Percentiles rank a stretch among this genome's conserved stretches.
phyloP scores from a whole-genome alignment of 2,113 vertebrate genomes.

The Bos javanicus region DNA sequence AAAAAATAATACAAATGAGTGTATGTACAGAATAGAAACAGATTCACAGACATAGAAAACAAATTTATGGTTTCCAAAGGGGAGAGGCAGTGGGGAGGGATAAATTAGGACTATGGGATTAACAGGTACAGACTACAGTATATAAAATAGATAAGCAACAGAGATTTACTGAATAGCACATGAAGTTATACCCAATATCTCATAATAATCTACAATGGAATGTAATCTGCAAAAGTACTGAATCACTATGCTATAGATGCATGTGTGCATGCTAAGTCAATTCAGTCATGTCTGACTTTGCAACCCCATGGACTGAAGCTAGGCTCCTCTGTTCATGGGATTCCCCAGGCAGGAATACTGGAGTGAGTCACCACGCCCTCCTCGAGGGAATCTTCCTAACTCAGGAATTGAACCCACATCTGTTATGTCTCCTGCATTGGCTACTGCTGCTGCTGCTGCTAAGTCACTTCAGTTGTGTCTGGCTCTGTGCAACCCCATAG shows the following conservation, averaged over 20 bases:
- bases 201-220: background rate
- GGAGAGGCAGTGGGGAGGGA: background rate
- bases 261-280: background rate
- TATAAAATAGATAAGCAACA: background rate
- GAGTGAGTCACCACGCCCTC: background rate
- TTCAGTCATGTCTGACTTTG: background rate
- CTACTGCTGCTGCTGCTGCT: too few species aligned
- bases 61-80: background rate
- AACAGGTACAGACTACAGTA: background rate
- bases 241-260: background rate
- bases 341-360: background rate
- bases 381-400: background rate
- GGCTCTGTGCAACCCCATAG: too few species aligned
- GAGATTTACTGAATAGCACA: background rate
- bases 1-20: background rate
- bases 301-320: background rate
- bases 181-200: background rate
- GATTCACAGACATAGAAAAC: background rate
- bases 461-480: too few species aligned
- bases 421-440: accelerated
- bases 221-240: background rate
- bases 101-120: background rate
- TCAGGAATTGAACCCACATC: background rate
- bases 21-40: background rate
- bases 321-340: background rate